phyloP scores from a whole-genome alignment of 2,113 vertebrate species.

The Cebus imitator region DNA sequence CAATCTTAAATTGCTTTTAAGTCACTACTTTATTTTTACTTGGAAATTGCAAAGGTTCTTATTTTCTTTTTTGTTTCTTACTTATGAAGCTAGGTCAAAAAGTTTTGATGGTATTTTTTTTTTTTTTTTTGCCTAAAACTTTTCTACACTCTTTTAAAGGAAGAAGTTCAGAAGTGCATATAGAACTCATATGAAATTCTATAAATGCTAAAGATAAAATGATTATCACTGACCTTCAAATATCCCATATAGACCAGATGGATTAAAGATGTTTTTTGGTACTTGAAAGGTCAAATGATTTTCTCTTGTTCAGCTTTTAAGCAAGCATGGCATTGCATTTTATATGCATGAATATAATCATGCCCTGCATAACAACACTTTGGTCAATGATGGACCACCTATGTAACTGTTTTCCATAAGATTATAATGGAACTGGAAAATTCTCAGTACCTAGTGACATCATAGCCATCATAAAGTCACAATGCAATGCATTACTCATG shows the following conservation, averaged over 20 bases:
- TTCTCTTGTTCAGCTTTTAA: slow-evolving; percentile 34
- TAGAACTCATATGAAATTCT: neutral
- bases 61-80: neutral
- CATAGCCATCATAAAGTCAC: neutral
- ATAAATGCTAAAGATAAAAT: neutral
- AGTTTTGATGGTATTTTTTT: neutral
- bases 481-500: neutral
- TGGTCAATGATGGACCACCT: neutral
- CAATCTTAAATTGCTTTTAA: neutral
- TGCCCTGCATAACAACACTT: neutral
- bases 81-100: neutral
- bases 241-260: neutral
- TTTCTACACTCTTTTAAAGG: neutral
- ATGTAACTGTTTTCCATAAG: neutral
- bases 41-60: neutral
- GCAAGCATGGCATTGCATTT: neutral
- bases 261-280: neutral
- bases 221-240: slow-evolving; percentile 58
- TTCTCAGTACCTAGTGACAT: neutral
- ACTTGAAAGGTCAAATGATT: slow-evolving; percentile 49
- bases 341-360: neutral
- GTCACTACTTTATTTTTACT: neutral
- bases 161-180: neutral
- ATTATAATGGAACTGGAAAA: neutral
- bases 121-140: neutral